These are phyloP conservation scores for Megaceryle alcyon DNA, from an alignment of 2,797 vertebrate species.

Conservation along the genomic window DNA sequence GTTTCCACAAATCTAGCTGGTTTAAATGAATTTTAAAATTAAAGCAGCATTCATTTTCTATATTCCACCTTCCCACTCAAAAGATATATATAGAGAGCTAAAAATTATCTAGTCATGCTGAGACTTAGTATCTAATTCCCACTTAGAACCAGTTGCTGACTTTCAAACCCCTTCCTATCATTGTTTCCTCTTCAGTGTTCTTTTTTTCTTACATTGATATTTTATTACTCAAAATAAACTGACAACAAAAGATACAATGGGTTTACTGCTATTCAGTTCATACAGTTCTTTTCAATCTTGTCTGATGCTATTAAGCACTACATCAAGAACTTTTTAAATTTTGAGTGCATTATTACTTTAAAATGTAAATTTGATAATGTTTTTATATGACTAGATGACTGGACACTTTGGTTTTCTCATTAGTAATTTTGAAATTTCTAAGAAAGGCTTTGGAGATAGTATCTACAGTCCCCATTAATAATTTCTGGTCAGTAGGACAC, in stretches of 20 bases:
- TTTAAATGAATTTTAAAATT: constrained; percentile 41
- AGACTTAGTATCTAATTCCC: constrained; percentile 62
- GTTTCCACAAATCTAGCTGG: constrained; percentile 5
- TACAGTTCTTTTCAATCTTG: background rate
- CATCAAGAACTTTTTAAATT: background rate
- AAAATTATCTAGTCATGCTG: constrained; percentile 64
- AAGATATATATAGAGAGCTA: constrained; percentile 73
- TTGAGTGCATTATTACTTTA: background rate
- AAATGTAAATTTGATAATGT: no score
- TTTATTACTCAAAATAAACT: background rate
- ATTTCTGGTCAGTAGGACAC: background rate
- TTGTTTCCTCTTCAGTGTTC: constrained; percentile 26
- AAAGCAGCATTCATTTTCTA: constrained; percentile 55
- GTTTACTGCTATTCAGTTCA: background rate
- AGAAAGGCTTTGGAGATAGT: background rate
- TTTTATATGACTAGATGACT: background rate
- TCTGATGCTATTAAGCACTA: background rate
- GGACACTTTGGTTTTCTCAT: background rate
- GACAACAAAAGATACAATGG: background rate
- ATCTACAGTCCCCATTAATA: background rate
- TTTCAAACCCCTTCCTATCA: constrained; percentile 36
- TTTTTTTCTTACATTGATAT: constrained; percentile 18
- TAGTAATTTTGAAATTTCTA: background rate
- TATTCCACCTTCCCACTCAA: constrained; percentile 71
- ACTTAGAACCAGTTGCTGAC: constrained; percentile 52